Evolutionary conservation across 2,888 invertebrate species (phyloP).

Genomic region (Nomada lathburiana): DNA sequence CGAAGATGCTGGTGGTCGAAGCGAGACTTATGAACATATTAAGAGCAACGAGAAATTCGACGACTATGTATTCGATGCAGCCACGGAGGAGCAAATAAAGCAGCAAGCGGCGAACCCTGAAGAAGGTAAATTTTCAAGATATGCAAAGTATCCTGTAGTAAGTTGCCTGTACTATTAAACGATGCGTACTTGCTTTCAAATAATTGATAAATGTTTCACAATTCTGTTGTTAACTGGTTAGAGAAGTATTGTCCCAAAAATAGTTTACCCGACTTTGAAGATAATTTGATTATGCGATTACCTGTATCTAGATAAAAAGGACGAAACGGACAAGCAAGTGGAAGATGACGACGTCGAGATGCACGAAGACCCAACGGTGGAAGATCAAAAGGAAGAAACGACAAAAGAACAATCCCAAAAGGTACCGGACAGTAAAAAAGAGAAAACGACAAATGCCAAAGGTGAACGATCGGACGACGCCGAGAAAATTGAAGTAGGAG

Average conservation of each 20-base stretch:
- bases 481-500: constrained; percentile 84
- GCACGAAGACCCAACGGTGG: constrained; percentile 83
- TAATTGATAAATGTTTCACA: no score
- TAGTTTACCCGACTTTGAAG: no score
- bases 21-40: constrained; percentile 93
- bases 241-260: no score
- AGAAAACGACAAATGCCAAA: constrained; percentile 79
- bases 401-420: constrained; percentile 84
- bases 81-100: constrained; percentile 93
- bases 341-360: constrained; percentile 85
- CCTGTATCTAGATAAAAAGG: constrained; percentile 86
- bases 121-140: constrained; percentile 78
- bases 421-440: constrained; percentile 82
- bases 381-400: constrained; percentile 75
- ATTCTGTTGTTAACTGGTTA: no score
- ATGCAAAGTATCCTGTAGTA: no score
- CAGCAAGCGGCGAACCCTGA: constrained; percentile 88
- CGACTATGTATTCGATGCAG: constrained; percentile 90
- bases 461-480: constrained; percentile 80
- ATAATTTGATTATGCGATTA: background rate
- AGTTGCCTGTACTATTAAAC: no score
- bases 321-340: constrained; percentile 77
- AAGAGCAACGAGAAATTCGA: constrained; percentile 91
- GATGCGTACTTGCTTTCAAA: no score
- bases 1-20: constrained; percentile 83